phyloP scores from a whole-genome alignment of 2,888 invertebrate genomes.

The Pteria penguin region DNA sequence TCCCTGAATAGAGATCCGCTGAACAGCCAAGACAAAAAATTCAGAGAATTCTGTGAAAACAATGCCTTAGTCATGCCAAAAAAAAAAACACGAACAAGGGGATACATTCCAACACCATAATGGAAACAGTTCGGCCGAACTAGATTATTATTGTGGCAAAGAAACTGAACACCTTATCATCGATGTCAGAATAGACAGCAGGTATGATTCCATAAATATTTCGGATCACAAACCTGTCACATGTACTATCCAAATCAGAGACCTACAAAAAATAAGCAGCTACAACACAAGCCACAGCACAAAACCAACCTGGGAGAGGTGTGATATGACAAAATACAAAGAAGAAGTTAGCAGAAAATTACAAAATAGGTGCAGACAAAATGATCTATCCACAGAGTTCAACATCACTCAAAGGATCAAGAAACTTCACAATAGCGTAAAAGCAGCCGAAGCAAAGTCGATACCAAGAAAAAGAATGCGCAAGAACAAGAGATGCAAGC shows the following conservation, averaged over 20 bases:
- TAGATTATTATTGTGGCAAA: slow-evolving; percentile 1
- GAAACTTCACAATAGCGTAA: not conserved
- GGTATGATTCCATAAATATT: not conserved
- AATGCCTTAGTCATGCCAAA: not conserved
- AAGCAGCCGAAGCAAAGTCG: not conserved
- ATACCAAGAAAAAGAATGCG: not conserved
- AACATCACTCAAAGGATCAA: not conserved
- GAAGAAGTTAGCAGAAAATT: not conserved
- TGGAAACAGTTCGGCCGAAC: not conserved
- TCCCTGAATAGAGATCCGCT: not conserved
- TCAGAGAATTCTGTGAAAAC: not conserved
- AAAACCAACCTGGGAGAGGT: not conserved
- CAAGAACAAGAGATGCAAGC: not conserved
- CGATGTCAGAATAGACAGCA: not conserved
- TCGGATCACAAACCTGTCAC: not conserved
- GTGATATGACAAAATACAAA: not conserved
- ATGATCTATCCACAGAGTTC: not conserved
- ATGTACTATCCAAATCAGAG: not conserved
- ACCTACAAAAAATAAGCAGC: not conserved
- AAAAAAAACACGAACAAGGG: not conserved
- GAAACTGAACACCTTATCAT: not conserved
- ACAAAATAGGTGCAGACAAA: no score
- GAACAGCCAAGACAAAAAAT: not conserved
- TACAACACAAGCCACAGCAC: not conserved
- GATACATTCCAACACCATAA: not conserved